Conservation (phyloP, 2,888 invertebrate species). For the Tuberolachnus salignus region DNA sequence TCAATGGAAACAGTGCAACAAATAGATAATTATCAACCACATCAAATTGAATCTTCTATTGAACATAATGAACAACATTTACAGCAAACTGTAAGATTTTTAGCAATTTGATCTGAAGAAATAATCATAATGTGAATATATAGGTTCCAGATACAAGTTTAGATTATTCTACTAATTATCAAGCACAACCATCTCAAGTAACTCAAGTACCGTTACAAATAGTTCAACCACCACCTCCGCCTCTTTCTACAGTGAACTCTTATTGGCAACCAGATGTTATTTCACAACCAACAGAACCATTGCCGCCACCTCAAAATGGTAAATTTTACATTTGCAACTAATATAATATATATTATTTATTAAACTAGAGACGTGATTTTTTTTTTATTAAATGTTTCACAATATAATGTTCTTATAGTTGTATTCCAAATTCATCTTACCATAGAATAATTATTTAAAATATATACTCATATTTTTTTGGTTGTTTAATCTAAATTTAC, state of each 20-base stretch:
- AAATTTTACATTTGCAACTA: constrained; percentile 33
- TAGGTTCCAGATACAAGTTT: constrained; percentile 41
- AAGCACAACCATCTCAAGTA: constrained; percentile 24
- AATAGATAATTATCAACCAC: constrained; percentile 34
- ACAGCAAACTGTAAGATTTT: constrained; percentile 33
- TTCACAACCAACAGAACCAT: constrained; percentile 25
- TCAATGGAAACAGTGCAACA: constrained; percentile 9
- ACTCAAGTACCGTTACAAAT: constrained; percentile 31
- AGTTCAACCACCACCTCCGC: constrained; percentile 20
- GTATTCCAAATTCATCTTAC: constrained; percentile 28
- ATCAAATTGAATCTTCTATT: constrained; percentile 24
- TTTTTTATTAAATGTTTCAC: constrained; percentile 12
- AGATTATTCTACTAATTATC: constrained; percentile 35
- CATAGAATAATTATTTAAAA: constrained; percentile 4
- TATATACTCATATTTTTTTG: neutral
- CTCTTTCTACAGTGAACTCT: neutral
- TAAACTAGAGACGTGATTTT: constrained; percentile 24
- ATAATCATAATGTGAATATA: neutral
- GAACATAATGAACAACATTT: constrained; percentile 23
- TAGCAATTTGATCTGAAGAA: constrained; percentile 11
- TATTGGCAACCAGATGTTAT: constrained; percentile 45
- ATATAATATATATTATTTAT: neutral
- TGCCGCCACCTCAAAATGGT: constrained; percentile 41
- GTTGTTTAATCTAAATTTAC: neutral
- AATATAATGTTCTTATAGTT: constrained; percentile 27